Percentiles rank a stretch among this genome's conserved stretches.
These are phyloP conservation scores for Cotesia congregata DNA, from an alignment of 2,888 invertebrate species.

Conservation along the genomic window DNA sequence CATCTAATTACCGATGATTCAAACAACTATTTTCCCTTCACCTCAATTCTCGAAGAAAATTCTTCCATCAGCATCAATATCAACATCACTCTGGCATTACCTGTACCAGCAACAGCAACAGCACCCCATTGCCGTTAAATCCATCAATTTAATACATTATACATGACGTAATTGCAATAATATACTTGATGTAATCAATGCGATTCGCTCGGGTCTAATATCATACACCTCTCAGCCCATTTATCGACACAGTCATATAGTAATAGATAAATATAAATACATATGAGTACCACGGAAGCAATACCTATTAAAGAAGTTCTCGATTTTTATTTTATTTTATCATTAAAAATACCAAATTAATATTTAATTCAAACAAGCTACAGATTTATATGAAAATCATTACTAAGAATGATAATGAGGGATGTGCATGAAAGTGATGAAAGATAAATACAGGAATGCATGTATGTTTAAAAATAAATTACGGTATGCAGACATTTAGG, in stretches of 20 bases:
- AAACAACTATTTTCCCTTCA: slow-evolving; percentile 10
- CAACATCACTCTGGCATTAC: background rate
- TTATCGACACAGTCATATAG: background rate
- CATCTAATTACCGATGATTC: slow-evolving; percentile 7
- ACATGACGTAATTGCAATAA: slow-evolving; percentile 22
- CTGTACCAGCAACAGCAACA: slow-evolving; percentile 2
- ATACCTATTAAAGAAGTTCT: no score
- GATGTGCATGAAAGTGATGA: slow-evolving; percentile 21
- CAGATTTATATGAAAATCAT: no score
- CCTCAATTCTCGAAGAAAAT: background rate
- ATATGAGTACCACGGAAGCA: no score
- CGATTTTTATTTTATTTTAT: no score
- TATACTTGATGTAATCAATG: slow-evolving; percentile 2
- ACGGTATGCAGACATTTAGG: slow-evolving; percentile 30
- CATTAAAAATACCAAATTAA: no score
- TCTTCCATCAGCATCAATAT: background rate
- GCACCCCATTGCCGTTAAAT: slow-evolving; percentile 5
- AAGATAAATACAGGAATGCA: background rate
- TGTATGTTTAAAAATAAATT: slow-evolving; percentile 3
- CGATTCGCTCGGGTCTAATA: background rate
- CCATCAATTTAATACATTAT: background rate
- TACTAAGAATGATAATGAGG: background rate
- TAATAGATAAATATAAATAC: no score
- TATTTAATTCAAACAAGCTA: no score
- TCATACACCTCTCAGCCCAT: background rate